Conservation (phyloP, 1,140 invertebrate genomes). For the Venustaconcha ellipsiformis region DNA sequence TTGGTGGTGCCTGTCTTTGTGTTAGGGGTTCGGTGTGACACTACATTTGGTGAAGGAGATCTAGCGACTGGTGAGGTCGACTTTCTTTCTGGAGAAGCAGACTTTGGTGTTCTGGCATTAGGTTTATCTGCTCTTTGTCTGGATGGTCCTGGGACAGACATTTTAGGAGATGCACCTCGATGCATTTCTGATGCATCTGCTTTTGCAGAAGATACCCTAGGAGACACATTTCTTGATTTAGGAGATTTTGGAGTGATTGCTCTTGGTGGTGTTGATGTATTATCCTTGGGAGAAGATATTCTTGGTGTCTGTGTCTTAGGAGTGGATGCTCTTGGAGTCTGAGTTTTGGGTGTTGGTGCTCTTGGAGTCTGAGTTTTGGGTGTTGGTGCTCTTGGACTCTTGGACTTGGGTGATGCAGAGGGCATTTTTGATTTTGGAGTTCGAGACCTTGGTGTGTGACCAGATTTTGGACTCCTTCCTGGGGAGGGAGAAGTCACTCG, state of each 20-base stretch:
- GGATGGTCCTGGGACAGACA: slow-evolving; percentile 2
- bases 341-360: slow-evolving; percentile 11
- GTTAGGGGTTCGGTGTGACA: neutral
- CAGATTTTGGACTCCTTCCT: slow-evolving; percentile 25
- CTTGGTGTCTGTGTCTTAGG: slow-evolving; percentile 13
- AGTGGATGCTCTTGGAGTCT: slow-evolving; percentile 10
- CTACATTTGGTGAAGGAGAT: slow-evolving; percentile 5
- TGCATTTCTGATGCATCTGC: neutral
- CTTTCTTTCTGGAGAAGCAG: neutral
- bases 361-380: slow-evolving; percentile 11
- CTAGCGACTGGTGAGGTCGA: neutral
- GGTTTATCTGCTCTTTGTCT: slow-evolving; percentile 12
- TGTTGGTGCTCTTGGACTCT: slow-evolving; percentile 11
- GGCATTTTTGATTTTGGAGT: slow-evolving; percentile 4
- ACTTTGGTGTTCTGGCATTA: slow-evolving; percentile 7
- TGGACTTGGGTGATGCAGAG: slow-evolving; percentile 7
- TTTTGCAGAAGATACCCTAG: slow-evolving; percentile 15
- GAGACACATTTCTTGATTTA: neutral
- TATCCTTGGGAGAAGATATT: neutral
- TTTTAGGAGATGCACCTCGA: neutral
- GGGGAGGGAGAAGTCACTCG: slow-evolving; percentile 24
- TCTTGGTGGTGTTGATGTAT: slow-evolving; percentile 13
- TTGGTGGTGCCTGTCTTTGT: slow-evolving; percentile 10
- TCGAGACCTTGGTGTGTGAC: neutral
- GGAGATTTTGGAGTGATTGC: neutral